phyloP scores from a whole-genome alignment of 2,797 vertebrate species.

The Lateolabrax maculatus region DNA sequence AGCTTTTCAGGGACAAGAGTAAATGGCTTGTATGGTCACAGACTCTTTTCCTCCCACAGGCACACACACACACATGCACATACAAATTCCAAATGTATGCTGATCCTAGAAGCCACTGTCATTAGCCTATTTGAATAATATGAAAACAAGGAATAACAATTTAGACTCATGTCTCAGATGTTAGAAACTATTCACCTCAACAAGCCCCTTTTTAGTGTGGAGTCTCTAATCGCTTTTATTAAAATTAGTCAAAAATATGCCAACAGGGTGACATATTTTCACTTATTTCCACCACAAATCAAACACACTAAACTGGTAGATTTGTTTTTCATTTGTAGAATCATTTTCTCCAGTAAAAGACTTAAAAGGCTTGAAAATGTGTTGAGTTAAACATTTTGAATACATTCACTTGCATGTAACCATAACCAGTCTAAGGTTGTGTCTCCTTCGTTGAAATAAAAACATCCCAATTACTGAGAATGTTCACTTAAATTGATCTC shows the following conservation, averaged over 20 bases:
- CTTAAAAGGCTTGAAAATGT: background rate
- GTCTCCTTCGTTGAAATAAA: background rate
- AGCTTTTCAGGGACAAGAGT: conserved; percentile 21
- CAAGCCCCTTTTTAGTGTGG: background rate
- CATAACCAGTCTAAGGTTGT: background rate
- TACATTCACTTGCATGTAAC: background rate
- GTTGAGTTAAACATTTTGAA: background rate
- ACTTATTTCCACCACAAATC: background rate
- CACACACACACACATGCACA: background rate
- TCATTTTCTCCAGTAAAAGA: background rate
- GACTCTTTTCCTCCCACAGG: background rate
- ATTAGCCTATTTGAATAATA: background rate
- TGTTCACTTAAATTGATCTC: background rate
- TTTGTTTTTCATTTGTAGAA: background rate
- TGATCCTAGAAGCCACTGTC: conserved; percentile 1
- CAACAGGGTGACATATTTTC: background rate
- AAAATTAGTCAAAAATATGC: background rate
- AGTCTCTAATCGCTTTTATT: background rate
- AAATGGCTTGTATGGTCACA: conserved; percentile 12
- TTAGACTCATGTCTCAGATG: background rate
- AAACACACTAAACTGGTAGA: background rate
- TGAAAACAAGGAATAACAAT: conserved; percentile 18
- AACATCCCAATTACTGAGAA: conserved; percentile 3
- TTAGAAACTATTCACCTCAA: background rate
- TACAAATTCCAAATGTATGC: conserved; percentile 12